Percentiles rank a stretch among this genome's conserved stretches.
Conservation (phyloP, 2,113 vertebrate species). For the Vidua chalybeata region DNA sequence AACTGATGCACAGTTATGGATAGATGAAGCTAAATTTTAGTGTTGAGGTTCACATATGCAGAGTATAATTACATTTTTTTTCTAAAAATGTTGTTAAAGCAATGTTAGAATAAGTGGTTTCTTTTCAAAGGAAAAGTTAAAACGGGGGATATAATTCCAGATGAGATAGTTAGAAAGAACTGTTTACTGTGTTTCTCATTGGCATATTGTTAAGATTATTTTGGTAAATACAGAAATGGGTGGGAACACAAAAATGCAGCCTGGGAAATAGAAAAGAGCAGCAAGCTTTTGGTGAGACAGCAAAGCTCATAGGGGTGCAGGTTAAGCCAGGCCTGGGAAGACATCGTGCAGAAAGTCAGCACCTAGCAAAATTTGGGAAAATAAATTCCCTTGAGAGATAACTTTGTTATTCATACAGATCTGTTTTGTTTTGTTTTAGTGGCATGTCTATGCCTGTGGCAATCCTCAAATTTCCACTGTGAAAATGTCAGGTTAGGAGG, state of each 20-base stretch:
- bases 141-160: slow-evolving; percentile 18
- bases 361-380: neutral
- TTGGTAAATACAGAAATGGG: neutral
- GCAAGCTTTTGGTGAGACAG: neutral
- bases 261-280: neutral
- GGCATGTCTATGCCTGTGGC: neutral
- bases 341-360: neutral
- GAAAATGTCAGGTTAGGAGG: neutral
- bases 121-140: slow-evolving; percentile 28
- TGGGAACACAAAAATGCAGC: neutral
- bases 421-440: neutral
- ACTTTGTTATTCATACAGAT: neutral
- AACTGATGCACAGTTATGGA: neutral
- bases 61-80: slow-evolving; percentile 24
- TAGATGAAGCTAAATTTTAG: neutral
- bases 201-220: neutral
- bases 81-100: neutral
- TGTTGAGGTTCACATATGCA: neutral
- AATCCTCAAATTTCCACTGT: neutral
- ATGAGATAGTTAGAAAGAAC: slow-evolving; percentile 4
- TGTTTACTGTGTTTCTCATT: neutral
- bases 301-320: neutral
- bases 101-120: neutral
- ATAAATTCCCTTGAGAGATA: neutral
- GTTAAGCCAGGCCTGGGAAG: neutral